These are phyloP conservation scores for Cephalopterus ornatus DNA, from an alignment of 2,113 vertebrate genomes.

Conservation along the genomic window DNA sequence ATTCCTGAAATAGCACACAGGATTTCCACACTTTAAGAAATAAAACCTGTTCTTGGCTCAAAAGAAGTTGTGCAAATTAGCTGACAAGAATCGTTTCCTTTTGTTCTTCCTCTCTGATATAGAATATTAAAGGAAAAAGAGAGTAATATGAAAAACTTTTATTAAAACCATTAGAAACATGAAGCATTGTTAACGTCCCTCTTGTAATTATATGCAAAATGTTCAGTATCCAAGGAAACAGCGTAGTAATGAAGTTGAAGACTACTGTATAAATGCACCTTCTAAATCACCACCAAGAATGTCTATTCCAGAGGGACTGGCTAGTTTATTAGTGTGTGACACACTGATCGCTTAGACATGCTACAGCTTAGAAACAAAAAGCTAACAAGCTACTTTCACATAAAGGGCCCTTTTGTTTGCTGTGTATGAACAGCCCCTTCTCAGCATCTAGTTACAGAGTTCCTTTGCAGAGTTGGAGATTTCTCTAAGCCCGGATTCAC, in stretches of 20 bases:
- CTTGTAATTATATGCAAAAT: conserved; percentile 13
- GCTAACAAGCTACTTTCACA: conserved; percentile 54
- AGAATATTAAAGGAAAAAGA: neutral
- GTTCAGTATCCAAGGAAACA: conserved; percentile 60
- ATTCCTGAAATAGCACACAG: conserved; percentile 13
- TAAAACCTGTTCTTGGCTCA: conserved; percentile 30
- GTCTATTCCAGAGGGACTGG: neutral
- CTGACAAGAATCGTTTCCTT: conserved; percentile 22
- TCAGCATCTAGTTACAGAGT: conserved; percentile 14
- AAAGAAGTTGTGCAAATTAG: conserved; percentile 40
- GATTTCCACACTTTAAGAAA: conserved; percentile 36
- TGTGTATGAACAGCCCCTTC: neutral
- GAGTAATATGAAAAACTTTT: conserved; percentile 1
- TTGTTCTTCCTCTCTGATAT: neutral
- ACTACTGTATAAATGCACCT: conserved; percentile 48
- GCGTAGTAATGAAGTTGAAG: conserved; percentile 25
- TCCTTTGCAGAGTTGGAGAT: neutral
- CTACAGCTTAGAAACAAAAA: conserved; percentile 47
- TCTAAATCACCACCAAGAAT: conserved; percentile 29
- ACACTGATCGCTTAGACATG: neutral
- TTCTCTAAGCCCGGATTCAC: neutral
- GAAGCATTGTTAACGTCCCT: neutral
- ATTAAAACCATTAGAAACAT: conserved; percentile 31
- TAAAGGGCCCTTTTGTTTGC: conserved; percentile 16
- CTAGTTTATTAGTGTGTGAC: conserved; percentile 37